phyloP scores from a whole-genome alignment of 2,888 invertebrate genomes.

The Rhopalosiphum nymphaeae region DNA sequence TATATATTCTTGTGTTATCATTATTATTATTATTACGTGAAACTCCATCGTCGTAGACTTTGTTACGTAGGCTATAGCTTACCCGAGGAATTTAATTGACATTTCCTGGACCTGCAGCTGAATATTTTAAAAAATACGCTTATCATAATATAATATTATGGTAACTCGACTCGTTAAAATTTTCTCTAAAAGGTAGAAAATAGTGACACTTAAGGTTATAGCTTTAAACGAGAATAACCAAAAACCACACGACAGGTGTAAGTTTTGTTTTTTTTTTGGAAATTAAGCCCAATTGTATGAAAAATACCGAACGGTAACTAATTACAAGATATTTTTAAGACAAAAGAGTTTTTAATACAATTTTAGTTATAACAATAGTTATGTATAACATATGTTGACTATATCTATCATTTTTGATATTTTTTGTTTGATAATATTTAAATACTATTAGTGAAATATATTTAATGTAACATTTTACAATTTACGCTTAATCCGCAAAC shows the following conservation, averaged over 20 bases:
- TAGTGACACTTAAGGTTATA: not conserved
- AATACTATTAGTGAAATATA: not conserved
- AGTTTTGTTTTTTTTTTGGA: not conserved
- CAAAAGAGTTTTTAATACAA: not conserved
- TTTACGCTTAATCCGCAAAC: not conserved
- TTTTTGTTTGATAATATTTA: not conserved
- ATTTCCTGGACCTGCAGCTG: not conserved
- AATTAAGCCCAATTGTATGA: not conserved
- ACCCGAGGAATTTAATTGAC: not conserved
- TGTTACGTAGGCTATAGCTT: not conserved
- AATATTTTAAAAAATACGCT: not conserved
- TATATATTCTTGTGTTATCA: not conserved
- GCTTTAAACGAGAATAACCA: not conserved
- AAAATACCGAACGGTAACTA: not conserved
- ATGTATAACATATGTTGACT: not conserved
- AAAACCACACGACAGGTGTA: not conserved
- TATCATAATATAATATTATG: not conserved
- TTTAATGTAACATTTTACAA: not conserved
- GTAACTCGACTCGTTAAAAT: not conserved
- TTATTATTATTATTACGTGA: not conserved
- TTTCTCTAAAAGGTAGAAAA: not conserved
- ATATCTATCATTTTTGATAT: not conserved
- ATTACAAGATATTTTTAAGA: not conserved
- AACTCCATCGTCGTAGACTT: not conserved
- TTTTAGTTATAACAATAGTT: not conserved